These are phyloP conservation scores for Iguana delicatissima DNA, from an alignment of 2,797 vertebrate species.

Conservation along the genomic window DNA sequence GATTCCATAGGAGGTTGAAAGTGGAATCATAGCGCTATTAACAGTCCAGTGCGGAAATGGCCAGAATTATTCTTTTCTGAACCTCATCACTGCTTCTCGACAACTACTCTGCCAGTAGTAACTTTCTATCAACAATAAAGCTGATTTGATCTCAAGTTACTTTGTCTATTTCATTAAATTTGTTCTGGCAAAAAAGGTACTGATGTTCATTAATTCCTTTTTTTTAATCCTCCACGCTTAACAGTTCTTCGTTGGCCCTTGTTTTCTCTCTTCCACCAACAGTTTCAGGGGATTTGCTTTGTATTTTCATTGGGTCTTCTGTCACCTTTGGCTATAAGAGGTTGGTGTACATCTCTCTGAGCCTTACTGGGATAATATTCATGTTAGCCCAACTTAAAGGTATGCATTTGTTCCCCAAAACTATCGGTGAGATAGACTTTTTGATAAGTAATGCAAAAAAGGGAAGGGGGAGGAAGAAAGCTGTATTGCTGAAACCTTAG, in stretches of 20 bases:
- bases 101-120: neutral
- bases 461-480: neutral
- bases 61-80: neutral
- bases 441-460: no score
- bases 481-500: neutral
- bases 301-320: no score
- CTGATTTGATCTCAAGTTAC: neutral
- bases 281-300: neutral
- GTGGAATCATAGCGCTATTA: no score
- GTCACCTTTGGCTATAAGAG: neutral
- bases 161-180: neutral
- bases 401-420: neutral
- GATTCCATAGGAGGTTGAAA: no score
- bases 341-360: no score
- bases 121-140: neutral
- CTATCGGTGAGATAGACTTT: no score
- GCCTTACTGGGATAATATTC: neutral
- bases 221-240: neutral
- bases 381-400: neutral
- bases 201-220: neutral
- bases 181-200: neutral
- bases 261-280: neutral
- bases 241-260: neutral
- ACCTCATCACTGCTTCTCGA: neutral
- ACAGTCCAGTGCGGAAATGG: no score